Conservation (phyloP, 2,113 vertebrate genomes). For the Phalacrocorax brasilianus region DNA sequence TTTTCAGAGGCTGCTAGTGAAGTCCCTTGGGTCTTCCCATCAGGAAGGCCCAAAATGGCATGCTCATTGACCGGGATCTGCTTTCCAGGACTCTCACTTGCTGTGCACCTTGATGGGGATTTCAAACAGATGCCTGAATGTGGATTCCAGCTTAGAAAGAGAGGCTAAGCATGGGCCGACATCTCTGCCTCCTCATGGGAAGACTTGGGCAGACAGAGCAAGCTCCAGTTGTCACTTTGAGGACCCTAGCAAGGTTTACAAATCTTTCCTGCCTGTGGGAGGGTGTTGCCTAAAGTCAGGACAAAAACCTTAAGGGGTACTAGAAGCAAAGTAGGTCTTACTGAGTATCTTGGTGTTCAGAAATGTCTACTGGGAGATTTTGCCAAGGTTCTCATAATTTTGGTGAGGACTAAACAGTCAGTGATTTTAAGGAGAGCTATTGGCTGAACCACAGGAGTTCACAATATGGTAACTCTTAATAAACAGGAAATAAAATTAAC, state of each 20-base stretch:
- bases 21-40: not conserved
- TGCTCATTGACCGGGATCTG: not conserved
- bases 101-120: not conserved
- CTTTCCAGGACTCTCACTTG: not conserved
- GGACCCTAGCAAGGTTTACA: not conserved
- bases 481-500: conserved; percentile 33
- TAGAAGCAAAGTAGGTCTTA: not conserved
- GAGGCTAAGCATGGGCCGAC: not conserved
- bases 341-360: not conserved
- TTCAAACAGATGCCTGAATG: not conserved
- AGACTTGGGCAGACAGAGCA: not conserved
- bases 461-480: not conserved
- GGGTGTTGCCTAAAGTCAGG: not conserved
- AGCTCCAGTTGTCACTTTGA: not conserved
- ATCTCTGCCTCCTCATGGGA: not conserved
- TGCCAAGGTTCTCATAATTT: not conserved
- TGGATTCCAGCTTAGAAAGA: not conserved
- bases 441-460: not conserved
- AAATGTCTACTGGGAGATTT: not conserved
- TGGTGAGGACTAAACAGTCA: not conserved
- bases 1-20: not conserved
- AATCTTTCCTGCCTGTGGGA: not conserved
- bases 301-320: not conserved
- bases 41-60: not conserved
- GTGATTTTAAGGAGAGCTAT: not conserved